Percentiles rank a stretch among this genome's conserved stretches.
phyloP scores from a whole-genome alignment of 2,113 vertebrate genomes.

The Hyperoodon ampullatus region DNA sequence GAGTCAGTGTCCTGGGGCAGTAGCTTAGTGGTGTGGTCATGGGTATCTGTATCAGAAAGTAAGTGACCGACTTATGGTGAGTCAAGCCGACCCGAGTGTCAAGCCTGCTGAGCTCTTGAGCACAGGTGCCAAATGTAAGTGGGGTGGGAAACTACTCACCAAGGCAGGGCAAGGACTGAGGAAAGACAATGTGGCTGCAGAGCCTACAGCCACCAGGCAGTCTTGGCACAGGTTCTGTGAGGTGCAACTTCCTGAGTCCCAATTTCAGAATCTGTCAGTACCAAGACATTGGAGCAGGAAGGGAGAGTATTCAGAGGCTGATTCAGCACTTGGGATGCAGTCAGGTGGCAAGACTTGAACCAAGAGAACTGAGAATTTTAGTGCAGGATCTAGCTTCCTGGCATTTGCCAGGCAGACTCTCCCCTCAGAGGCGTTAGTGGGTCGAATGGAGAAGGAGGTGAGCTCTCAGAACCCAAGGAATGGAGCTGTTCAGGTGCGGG shows the following conservation, averaged over 20 bases:
- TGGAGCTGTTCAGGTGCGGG: neutral
- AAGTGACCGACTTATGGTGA: neutral
- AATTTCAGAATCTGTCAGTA: neutral
- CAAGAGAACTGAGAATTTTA: neutral
- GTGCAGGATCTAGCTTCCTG: neutral
- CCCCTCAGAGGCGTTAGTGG: neutral
- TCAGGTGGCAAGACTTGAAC: neutral
- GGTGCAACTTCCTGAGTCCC: neutral
- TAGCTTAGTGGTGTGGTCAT: neutral
- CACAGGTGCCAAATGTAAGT: neutral
- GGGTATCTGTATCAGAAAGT: neutral
- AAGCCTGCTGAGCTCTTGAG: neutral
- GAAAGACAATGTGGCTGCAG: neutral
- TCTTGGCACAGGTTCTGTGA: neutral
- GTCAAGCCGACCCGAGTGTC: accelerated
- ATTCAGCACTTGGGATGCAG: neutral
- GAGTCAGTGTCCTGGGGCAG: neutral
- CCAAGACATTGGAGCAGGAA: neutral
- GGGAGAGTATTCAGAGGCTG: neutral
- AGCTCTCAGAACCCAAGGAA: neutral
- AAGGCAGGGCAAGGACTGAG: neutral
- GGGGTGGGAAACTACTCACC: neutral
- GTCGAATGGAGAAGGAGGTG: neutral
- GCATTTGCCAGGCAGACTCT: neutral
- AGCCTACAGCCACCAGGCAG: accelerated